These are phyloP conservation scores for Peromyscus nudipes DNA, from an alignment of 2,797 vertebrate species.

Conservation along the genomic window DNA sequence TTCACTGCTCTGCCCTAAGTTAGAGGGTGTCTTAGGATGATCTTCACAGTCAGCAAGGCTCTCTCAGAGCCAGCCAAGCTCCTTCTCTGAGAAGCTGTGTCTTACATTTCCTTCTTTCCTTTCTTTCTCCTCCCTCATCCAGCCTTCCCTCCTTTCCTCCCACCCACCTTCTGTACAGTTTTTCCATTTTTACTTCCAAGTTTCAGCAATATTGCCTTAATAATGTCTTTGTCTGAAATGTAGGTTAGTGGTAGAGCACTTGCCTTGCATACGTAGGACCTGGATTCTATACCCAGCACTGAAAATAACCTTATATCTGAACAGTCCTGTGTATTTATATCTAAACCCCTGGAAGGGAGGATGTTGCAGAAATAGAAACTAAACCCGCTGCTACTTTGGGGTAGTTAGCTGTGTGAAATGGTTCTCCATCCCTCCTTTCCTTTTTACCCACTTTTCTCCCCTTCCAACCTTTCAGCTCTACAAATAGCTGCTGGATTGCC, in stretches of 20 bases:
- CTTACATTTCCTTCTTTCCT: not conserved
- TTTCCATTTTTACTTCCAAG: constrained; percentile 46
- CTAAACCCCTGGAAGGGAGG: not conserved
- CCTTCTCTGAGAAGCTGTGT: not conserved
- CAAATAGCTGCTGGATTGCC: constrained; percentile 91
- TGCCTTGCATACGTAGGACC: not conserved
- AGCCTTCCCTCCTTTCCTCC: not conserved
- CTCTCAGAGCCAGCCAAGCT: not conserved
- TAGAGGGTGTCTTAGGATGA: not conserved
- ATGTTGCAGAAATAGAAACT: not conserved
- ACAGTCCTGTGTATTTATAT: constrained; percentile 6
- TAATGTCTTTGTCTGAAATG: not conserved
- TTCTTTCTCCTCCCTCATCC: not conserved
- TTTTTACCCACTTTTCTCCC: constrained; percentile 73
- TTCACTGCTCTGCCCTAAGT: not conserved
- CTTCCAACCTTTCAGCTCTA: constrained; percentile 89
- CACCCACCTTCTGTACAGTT: not conserved
- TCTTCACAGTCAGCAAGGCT: not conserved
- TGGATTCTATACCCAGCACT: not conserved
- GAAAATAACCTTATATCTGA: not conserved
- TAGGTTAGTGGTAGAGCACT: not conserved
- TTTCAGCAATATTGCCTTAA: not conserved
- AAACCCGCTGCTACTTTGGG: not conserved
- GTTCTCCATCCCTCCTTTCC: constrained; percentile 56
- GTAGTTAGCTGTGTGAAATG: not conserved